Base-by-base conservation (phyloP, 2,113 vertebrate species). In the Rhinopithecus roxellana region DNA sequence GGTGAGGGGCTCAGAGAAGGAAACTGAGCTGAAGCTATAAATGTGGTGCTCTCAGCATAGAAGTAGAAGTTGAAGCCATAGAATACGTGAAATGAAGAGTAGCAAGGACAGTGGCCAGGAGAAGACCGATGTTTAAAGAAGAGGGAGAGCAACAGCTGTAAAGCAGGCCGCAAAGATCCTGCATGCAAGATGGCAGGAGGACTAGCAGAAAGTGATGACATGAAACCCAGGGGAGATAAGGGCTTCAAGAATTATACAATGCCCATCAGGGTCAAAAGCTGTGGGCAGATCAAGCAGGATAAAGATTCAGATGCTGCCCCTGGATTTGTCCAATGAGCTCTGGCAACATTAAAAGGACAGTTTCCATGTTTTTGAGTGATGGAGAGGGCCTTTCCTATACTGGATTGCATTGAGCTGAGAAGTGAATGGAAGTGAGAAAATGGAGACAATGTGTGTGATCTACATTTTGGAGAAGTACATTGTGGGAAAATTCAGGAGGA, bases 61-160 rank as follows among this genome's bases (percentile, higher is more conserved):
- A 13, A n/a, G 23, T 0, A 75, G 18, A 80, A 38, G 3, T 18
- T 67, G 69, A 75, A 75, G 80, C 8, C n/a, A 18, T 13, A 61
- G 64, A 14, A 48, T 3, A 43, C 20, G 52, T 45, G 80, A 61
- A 18, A 40, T 50, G 25, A 83, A 55, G 27, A 69, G 14, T 18
- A 32, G 14, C 69, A 48, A 50, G 14, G 6, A 48, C 27, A 89
- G 59, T 74, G 32, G 16, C 84, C 11, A 25, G 48, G 25, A 55
- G 8, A 43, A 55, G 93, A n/a, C 5, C 2, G 45, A 13, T 10
- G 16, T 45, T 8, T 25, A 5, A 84, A 32, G 30, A 48, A 8
- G 2, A 30, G 27, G 50, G 3, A 50, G 2, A 8, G 32, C 11
- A 6, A 38, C 1, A 6, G 27, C 1, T 43, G 50, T 13, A 17